phyloP scores from a whole-genome alignment of 92 coral and sea anemone genomes.

The Muricea muricata region DNA sequence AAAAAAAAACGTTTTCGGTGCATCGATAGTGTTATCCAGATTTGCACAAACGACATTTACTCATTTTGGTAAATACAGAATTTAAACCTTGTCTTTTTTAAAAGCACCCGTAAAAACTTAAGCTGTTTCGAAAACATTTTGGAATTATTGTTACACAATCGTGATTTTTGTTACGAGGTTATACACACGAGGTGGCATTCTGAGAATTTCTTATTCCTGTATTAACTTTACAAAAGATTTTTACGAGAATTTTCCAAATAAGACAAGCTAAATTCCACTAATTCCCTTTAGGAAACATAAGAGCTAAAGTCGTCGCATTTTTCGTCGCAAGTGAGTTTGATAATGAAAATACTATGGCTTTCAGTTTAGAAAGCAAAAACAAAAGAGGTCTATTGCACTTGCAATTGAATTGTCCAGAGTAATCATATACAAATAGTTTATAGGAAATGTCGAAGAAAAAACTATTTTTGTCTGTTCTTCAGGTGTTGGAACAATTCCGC shows the following conservation, averaged over 20 bases:
- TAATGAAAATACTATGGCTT: neutral
- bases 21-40: too few relatives aligned
- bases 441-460: neutral
- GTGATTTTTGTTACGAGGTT: too few relatives aligned
- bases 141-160: too few relatives aligned
- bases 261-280: neutral
- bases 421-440: conserved; percentile 16
- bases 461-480: conserved; percentile 71
- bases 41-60: too few relatives aligned
- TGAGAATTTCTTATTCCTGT: too few relatives aligned
- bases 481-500: conserved; percentile 88
- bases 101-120: neutral
- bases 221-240: too few relatives aligned
- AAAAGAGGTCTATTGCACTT: neutral
- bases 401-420: neutral
- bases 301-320: neutral
- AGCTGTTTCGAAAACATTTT: neutral
- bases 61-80: too few relatives aligned
- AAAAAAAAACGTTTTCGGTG: too few relatives aligned
- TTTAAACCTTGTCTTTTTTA: neutral
- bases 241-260: neutral
- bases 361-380: neutral
- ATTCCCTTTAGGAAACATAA: neutral
- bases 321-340: neutral
- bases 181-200: too few relatives aligned